Conservation (phyloP, 2,797 vertebrate genomes). For the Sebastes diploproa region DNA sequence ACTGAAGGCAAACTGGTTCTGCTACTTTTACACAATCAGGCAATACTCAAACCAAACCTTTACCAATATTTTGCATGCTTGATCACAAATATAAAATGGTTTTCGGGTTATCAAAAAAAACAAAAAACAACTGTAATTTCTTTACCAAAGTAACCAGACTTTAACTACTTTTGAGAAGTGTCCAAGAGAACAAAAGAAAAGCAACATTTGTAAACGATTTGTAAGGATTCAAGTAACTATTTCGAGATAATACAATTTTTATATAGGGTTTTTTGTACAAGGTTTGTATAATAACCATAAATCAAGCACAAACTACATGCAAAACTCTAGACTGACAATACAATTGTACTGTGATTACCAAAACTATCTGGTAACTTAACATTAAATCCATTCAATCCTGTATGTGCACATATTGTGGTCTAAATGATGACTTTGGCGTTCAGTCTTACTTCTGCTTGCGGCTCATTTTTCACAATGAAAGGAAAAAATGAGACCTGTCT, state of each 20-base stretch:
- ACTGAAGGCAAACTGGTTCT: background rate
- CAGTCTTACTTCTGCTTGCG: background rate
- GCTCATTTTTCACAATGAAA: slow-evolving; percentile 11
- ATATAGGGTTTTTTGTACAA: rapidly evolving
- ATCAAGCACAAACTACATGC: background rate
- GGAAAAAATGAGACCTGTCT: background rate
- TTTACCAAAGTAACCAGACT: background rate
- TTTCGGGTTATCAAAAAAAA: background rate
- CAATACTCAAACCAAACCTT: background rate
- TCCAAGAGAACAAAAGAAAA: background rate
- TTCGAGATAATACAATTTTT: too few species aligned
- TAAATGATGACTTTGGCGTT: background rate
- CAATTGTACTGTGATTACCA: background rate
- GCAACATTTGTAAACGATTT: background rate
- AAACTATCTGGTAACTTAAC: background rate
- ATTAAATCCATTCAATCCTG: background rate
- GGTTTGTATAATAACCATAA: background rate
- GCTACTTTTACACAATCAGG: background rate
- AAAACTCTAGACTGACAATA: background rate
- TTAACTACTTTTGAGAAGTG: background rate
- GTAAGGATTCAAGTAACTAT: too few species aligned
- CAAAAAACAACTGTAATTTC: background rate
- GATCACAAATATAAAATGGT: background rate
- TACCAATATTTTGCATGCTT: background rate
- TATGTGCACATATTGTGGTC: background rate